Evolutionary conservation across 2,888 invertebrate species (phyloP).

Genomic region (Agonum fuliginosum): DNA sequence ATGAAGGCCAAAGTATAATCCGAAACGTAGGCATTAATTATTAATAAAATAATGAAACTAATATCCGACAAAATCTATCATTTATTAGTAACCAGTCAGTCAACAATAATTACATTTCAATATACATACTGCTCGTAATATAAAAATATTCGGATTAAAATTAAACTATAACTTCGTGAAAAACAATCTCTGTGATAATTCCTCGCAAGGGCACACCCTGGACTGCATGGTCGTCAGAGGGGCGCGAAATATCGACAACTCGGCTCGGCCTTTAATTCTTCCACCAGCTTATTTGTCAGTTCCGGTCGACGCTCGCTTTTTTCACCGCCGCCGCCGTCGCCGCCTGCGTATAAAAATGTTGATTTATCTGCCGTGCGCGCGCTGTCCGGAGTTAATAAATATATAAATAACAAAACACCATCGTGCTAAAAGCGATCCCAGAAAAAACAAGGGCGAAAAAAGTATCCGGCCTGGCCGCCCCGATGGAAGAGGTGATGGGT

Average conservation of each 20-base stretch:
- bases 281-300: slow-evolving; percentile 58
- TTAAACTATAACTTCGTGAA: not conserved
- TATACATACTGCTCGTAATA: not conserved
- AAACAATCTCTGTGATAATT: not conserved
- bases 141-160: not conserved
- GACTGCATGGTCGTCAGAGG: not conserved
- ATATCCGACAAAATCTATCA: no score
- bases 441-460: slow-evolving; percentile 37
- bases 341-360: slow-evolving; percentile 68
- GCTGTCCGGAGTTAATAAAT: slow-evolving; percentile 69
- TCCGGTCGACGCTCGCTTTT: slow-evolving; percentile 46
- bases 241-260: slow-evolving; percentile 45
- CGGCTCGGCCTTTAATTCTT: slow-evolving; percentile 51
- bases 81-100: no score
- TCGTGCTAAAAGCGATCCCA: slow-evolving; percentile 46
- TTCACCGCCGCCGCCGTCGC: slow-evolving; percentile 26
- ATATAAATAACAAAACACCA: slow-evolving; percentile 63
- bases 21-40: no score
- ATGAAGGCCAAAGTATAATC: no score
- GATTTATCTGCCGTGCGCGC: slow-evolving; percentile 67
- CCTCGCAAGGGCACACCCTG: not conserved
- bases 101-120: no score
- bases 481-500: not conserved
- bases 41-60: no score
- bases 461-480: slow-evolving; percentile 15